Conservation (phyloP, 2,113 vertebrate genomes). For the Eidolon helvum region DNA sequence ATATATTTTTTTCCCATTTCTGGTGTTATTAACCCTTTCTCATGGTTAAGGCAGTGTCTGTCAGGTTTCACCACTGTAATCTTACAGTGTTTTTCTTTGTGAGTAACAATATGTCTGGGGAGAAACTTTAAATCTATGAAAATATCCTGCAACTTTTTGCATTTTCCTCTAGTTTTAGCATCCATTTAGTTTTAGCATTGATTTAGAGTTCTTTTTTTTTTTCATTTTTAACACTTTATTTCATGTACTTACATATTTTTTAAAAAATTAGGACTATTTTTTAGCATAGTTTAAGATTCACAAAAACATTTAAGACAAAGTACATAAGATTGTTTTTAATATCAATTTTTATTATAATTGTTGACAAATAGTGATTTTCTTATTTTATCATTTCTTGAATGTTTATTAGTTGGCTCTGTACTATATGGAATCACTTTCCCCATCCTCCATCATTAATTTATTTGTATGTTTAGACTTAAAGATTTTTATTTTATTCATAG, state of each 20-base stretch:
- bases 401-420: not conserved
- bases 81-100: not conserved
- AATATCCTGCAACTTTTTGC: not conserved
- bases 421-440: not conserved
- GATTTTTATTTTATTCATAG: not conserved
- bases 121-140: not conserved
- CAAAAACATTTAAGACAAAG: too few relatives aligned
- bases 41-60: not conserved
- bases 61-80: not conserved
- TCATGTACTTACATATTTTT: too few relatives aligned
- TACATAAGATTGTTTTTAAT: not conserved
- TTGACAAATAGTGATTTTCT: not conserved
- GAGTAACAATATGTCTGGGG: not conserved
- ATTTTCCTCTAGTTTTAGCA: not conserved
- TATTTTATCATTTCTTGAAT: not conserved
- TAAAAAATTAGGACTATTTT: too few relatives aligned
- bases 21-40: not conserved
- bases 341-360: not conserved
- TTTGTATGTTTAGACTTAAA: not conserved
- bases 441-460: not conserved
- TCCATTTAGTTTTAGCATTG: not conserved
- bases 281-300: too few relatives aligned
- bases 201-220: not conserved
- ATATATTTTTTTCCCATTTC: not conserved
- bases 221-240: too few relatives aligned